These are phyloP conservation scores for Schizotus pectinicornis DNA, from an alignment of 2,888 invertebrate species.

Conservation along the genomic window DNA sequence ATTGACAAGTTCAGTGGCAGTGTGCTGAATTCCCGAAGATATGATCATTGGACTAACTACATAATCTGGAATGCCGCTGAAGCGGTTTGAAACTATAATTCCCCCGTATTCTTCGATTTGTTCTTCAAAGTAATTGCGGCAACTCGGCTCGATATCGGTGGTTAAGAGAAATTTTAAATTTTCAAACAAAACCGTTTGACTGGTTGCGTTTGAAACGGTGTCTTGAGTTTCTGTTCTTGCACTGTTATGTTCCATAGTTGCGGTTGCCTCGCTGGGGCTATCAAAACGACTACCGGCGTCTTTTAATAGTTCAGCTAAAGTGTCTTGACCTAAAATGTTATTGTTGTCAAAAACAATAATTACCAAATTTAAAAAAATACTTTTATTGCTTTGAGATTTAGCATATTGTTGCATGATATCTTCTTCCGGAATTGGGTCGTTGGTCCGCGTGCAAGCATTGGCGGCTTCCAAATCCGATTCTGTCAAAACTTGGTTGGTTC, in stretches of 20 bases:
- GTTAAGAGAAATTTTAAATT: conserved; percentile 28
- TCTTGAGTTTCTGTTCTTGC: neutral
- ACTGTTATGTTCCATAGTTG: neutral
- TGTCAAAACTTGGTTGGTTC: conserved; percentile 39
- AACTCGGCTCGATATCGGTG: neutral
- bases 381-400: conserved; percentile 20
- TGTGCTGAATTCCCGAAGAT: conserved; percentile 58
- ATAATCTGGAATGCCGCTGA: conserved; percentile 67
- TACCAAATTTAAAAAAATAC: neutral
- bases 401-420: conserved; percentile 49
- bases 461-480: conserved; percentile 31
- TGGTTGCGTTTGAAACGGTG: conserved; percentile 3
- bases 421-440: conserved; percentile 31
- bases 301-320: conserved; percentile 45
- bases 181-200: conserved; percentile 33
- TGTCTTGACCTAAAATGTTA: conserved; percentile 42
- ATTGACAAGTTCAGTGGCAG: conserved; percentile 70
- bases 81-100: conserved; percentile 59
- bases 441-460: conserved; percentile 4
- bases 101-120: conserved; percentile 66
- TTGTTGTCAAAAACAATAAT: conserved; percentile 12
- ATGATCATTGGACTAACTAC: conserved; percentile 67
- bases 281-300: conserved; percentile 26
- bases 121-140: conserved; percentile 55
- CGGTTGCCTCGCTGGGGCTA: neutral